phyloP scores from a whole-genome alignment of 2,113 vertebrate genomes.

The Phoxinus phoxinus region DNA sequence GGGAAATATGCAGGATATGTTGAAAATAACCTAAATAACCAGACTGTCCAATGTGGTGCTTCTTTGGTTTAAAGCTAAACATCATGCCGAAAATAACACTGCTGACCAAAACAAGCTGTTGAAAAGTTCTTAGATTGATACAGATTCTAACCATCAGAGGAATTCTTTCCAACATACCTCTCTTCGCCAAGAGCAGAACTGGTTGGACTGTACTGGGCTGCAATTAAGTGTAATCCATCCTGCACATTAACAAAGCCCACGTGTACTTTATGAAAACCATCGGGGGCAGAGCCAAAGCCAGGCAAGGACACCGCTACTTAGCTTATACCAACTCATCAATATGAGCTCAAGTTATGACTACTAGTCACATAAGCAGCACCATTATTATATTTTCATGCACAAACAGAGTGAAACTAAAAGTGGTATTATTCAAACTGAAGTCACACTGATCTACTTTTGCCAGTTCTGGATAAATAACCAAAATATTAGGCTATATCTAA shows the following conservation, averaged over 20 bases:
- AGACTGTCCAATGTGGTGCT: background rate
- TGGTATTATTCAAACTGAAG: background rate
- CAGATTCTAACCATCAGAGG: constrained; percentile 36
- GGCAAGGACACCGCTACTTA: background rate
- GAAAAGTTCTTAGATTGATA: constrained; percentile 40
- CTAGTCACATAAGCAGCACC: constrained; percentile 20
- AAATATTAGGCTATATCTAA: no score
- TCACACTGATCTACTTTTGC: background rate
- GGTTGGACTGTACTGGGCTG: constrained; percentile 34
- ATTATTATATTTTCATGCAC: background rate
- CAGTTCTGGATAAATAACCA: background rate
- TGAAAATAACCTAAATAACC: constrained; percentile 27
- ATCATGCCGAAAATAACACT: constrained; percentile 16
- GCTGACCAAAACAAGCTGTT: constrained; percentile 23
- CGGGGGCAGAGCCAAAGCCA: background rate
- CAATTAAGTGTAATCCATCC: constrained; percentile 40
- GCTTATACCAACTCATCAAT: constrained; percentile 10
- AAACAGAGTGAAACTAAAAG: background rate
- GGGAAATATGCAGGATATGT: background rate
- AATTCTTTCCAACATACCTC: constrained; percentile 8
- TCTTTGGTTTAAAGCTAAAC: constrained; percentile 9
- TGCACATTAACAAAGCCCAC: constrained; percentile 32
- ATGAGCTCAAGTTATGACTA: constrained; percentile 22
- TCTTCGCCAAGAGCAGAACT: constrained; percentile 32
- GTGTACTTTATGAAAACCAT: constrained; percentile 41